Evolutionary conservation across 2,797 vertebrate species (phyloP), one percentile per base, ranked within the genome.

Genomic region (Melanitta fusca): DNA sequence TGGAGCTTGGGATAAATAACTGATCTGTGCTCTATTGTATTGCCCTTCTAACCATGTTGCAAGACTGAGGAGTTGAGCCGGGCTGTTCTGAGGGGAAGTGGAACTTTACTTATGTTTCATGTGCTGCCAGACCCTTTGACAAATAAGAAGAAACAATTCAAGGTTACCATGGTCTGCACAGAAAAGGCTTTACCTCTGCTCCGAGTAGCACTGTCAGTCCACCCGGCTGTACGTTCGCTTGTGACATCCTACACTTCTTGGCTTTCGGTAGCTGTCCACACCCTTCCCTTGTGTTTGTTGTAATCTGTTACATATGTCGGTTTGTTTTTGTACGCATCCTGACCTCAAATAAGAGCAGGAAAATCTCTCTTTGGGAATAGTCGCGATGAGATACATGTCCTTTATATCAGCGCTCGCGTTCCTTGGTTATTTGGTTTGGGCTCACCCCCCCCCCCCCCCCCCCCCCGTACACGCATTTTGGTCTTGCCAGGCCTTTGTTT

Each of bases 221-320:
- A 81, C 77, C 51, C 80, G 57, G 66, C 95, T 91, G 80, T 94
- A 88, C 2, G 9, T 89, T 95, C 1, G 3, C 72, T 95, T 89
- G 85, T 92, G 87, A 92, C 91, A 94, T 93, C 69, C 65, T 92
- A 94, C 87, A 92, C 86, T 83, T 73, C 78, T 93, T 95, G 95
- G 95, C 93, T 92, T 93, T 93, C 91, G 32, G 96, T 94, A 94
- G 89, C 91, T 94, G 82, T 91, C 80, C 84, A 91, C 94, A 70
- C 93, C 93, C 91, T 92, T 96, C 88, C 92, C 91, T 77, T 77
- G 90, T 91, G 91, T 91, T 96, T 93, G 34, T 92, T 79, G 89
- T 94, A 96, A 96, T 95, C 2, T 18, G 72, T 96, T 97, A 80
- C 95, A 96, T 94, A 84, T 94, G 96, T 94, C 16, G 19, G 88